A percentile compares a stretch with the other conserved stretches of the same genome.
These are phyloP conservation scores for Tretioscincus oriximinensis DNA, from an alignment of 2,113 vertebrate species.

Conservation along the genomic window DNA sequence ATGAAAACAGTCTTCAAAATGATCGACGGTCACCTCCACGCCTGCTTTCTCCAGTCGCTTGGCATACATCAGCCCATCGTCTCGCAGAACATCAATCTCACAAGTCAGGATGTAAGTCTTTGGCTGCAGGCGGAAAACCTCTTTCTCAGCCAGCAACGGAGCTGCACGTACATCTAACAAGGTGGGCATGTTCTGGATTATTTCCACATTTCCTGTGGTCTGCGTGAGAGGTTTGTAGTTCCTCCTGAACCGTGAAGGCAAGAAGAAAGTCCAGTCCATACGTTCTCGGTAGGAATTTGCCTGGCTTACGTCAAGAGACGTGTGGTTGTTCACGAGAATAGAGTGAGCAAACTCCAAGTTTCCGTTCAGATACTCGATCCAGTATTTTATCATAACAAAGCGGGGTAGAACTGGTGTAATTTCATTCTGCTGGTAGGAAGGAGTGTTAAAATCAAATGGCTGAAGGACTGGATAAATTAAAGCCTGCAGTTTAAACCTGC, in stretches of 20 bases:
- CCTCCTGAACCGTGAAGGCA: slow-evolving; percentile 78
- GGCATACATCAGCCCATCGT: slow-evolving; percentile 92
- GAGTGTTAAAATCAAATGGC: slow-evolving; percentile 90
- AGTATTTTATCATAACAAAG: slow-evolving; percentile 84
- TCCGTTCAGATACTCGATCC: slow-evolving; percentile 89
- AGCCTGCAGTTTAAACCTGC: slow-evolving; percentile 86
- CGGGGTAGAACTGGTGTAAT: slow-evolving; percentile 85
- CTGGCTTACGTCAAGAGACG: slow-evolving; percentile 76
- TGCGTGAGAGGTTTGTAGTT: slow-evolving; percentile 77
- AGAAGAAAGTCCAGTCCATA: slow-evolving; percentile 85
- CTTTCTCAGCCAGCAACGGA: slow-evolving; percentile 82
- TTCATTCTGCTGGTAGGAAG: slow-evolving; percentile 92
- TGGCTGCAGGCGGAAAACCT: slow-evolving; percentile 77
- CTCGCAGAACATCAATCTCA: slow-evolving; percentile 90
- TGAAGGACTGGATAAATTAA: slow-evolving; percentile 93
- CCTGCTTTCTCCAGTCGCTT: slow-evolving; percentile 81
- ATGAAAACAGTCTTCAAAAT: slow-evolving; percentile 92
- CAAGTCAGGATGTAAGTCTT: slow-evolving; percentile 91
- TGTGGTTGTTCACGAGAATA: slow-evolving; percentile 90
- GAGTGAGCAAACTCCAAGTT: slow-evolving; percentile 72
- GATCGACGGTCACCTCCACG: slow-evolving; percentile 85
- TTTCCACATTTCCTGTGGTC: slow-evolving; percentile 67
- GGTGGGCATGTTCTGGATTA: slow-evolving; percentile 76
- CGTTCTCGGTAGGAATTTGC: slow-evolving; percentile 64
- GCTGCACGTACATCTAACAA: slow-evolving; percentile 82